Evolutionary conservation across 1,140 invertebrate genomes (phyloP).

Genomic region (Apis mellifera): Amel_HAv3.1 CM009933.2:4607001-4607500

Average conservation of each 20-base stretch:
- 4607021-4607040: not conserved
- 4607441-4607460: not conserved
- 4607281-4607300: not conserved
- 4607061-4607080: too few relatives aligned
- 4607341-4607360: not conserved
- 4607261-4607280: not conserved
- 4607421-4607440: not conserved
- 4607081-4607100: too few relatives aligned
- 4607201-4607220: not conserved
- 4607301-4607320: not conserved
- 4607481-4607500: not conserved
- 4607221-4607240: not conserved
- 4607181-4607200: not conserved
- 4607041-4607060: not conserved
- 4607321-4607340: not conserved
- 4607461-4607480: not conserved
- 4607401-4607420: not conserved
- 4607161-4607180: conserved; percentile 9
- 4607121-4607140: not conserved
- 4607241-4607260: not conserved
- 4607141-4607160: conserved; percentile 14
- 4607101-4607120: not conserved
- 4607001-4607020: too few relatives aligned
- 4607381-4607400: not conserved
- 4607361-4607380: not conserved